Evolutionary conservation across 1,140 invertebrate species (phyloP).

Genomic region (Anthonomus grandis): DNA sequence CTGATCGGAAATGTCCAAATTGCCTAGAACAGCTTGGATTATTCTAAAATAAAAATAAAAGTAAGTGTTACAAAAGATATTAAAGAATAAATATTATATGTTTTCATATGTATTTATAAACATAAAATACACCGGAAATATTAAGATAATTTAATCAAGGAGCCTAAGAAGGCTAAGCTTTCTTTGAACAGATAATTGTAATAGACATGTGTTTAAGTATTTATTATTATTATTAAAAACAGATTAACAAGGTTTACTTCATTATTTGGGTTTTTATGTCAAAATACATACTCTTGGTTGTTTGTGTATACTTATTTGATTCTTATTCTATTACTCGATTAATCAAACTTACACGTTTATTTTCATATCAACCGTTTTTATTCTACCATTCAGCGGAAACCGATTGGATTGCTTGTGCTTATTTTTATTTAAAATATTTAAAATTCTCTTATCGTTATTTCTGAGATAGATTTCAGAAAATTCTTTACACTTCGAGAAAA

Average conservation of each 20-base stretch:
- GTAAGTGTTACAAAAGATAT: slow-evolving; percentile 6
- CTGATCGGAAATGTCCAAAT: slow-evolving; percentile 63
- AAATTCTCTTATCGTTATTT: slow-evolving; percentile 55
- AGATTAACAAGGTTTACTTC: too few relatives aligned
- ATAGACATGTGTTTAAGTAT: background rate
- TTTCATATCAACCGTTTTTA: slow-evolving; percentile 61
- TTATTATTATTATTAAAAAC: background rate
- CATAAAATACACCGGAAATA: background rate
- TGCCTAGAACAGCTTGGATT: slow-evolving; percentile 71
- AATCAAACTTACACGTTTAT: slow-evolving; percentile 55
- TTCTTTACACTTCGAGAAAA: slow-evolving; percentile 56
- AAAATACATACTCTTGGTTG: too few relatives aligned
- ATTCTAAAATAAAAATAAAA: slow-evolving; percentile 54
- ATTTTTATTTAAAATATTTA: slow-evolving; percentile 61
- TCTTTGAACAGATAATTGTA: too few relatives aligned
- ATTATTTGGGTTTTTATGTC: too few relatives aligned
- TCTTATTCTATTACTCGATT: too few relatives aligned
- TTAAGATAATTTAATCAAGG: too few relatives aligned
- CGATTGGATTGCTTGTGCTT: slow-evolving; percentile 53
- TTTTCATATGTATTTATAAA: background rate
- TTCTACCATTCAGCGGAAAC: slow-evolving; percentile 57
- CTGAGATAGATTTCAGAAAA: slow-evolving; percentile 58
- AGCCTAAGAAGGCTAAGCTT: too few relatives aligned
- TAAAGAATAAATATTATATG: background rate
- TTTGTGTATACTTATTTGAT: too few relatives aligned